phyloP scores from a whole-genome alignment of 2,888 invertebrate species.

The Sicus ferrugineus region DNA sequence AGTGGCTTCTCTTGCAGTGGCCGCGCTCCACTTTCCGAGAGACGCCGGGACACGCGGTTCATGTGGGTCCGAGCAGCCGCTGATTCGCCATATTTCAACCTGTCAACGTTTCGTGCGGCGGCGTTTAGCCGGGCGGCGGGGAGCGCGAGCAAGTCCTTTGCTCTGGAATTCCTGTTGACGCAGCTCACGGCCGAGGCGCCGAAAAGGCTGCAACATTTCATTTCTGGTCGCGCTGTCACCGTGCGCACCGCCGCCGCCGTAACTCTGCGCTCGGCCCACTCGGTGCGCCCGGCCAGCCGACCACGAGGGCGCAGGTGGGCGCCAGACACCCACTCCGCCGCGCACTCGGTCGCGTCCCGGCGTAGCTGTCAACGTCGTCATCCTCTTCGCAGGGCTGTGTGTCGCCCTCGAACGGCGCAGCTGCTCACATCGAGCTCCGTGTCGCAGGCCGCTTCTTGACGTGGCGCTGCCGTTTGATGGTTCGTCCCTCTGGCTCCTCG shows the following conservation, averaged over 20 bases:
- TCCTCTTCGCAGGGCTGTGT: neutral
- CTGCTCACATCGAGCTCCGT: neutral
- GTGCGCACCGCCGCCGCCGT: neutral
- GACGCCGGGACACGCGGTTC: neutral
- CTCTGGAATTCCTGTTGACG: constrained; percentile 32
- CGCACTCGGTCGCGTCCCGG: constrained; percentile 35
- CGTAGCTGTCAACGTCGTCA: constrained; percentile 50
- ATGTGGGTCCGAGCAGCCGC: neutral
- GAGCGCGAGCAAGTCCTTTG: constrained; percentile 1
- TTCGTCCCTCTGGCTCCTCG: neutral
- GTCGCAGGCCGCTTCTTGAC: neutral
- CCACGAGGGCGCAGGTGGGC: neutral
- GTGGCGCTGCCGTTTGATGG: neutral
- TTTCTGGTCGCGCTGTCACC: constrained; percentile 10
- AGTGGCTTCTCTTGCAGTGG: neutral
- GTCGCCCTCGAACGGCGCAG: neutral
- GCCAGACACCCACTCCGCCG: neutral
- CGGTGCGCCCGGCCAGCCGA: neutral
- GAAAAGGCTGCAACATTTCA: constrained; percentile 34
- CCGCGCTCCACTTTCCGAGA: neutral
- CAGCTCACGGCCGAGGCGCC: constrained; percentile 32
- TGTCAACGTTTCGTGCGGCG: neutral
- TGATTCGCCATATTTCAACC: constrained; percentile 1
- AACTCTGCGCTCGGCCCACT: neutral
- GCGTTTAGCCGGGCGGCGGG: neutral